A percentile compares a stretch with the other conserved stretches of the same genome.
phyloP scores from a whole-genome alignment of 2,113 vertebrate species.

The Naja naja region DNA sequence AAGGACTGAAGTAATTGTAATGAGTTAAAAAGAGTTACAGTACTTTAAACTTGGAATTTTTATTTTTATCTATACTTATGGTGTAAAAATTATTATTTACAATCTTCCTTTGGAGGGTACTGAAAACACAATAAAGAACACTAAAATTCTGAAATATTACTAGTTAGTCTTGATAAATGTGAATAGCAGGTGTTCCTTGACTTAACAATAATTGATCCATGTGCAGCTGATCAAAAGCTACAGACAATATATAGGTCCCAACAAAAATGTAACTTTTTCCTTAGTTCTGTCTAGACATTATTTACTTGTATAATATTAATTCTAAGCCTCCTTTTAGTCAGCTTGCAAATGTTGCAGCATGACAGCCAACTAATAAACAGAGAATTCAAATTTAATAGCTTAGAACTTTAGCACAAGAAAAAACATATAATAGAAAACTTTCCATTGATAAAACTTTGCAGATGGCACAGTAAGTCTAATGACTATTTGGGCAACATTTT shows the following conservation, averaged over 20 bases:
- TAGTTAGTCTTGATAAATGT: not conserved
- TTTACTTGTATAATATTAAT: not conserved
- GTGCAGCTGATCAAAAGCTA: constrained; percentile 34
- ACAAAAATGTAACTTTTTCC: constrained; percentile 18
- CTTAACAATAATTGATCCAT: constrained; percentile 21
- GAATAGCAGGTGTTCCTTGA: constrained; percentile 24
- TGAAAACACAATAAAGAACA: constrained; percentile 30
- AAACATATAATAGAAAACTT: not conserved
- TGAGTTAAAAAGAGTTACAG: constrained; percentile 9
- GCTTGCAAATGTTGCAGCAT: not conserved
- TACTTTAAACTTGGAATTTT: not conserved
- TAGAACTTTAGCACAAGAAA: not conserved
- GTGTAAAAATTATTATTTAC: not conserved
- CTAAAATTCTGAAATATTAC: not conserved
- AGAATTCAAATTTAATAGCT: not conserved
- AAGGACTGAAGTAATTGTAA: constrained; percentile 9
- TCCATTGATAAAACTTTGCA: not conserved
- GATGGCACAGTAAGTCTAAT: not conserved
- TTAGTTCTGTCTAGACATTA: not conserved
- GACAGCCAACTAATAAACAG: not conserved
- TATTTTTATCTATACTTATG: not conserved
- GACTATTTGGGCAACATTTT: not conserved
- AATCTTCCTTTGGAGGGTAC: constrained; percentile 35
- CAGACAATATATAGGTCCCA: constrained; percentile 12
- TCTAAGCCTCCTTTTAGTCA: not conserved